Evolutionary conservation across 2,888 invertebrate species (phyloP), one percentile per base, ranked within the genome.

Genomic region (Dinocampus coccinellae): DNA sequence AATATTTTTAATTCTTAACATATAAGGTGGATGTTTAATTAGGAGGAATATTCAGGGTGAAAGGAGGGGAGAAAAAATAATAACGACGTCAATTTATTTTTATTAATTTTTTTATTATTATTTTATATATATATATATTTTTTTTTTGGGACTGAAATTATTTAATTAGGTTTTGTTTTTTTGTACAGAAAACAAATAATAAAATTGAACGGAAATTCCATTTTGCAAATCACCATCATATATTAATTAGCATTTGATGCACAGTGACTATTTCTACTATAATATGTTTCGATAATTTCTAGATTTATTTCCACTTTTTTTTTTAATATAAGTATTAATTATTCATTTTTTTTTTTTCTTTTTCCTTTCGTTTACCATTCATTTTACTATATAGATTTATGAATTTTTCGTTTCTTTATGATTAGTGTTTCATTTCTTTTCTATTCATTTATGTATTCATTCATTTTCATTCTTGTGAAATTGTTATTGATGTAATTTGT

Each of bases 141-240:
- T 20, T 47, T 47, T 47, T 47, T 73, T 80, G 83, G 81, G 83
- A 83, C 79, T 85, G 81, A 85, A 84, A 82, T 82, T 79, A 81
- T 86, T 86, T 86, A 85, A 86, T 86, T 79, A 81, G 82, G 79
- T 83, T 82, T 4, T n/a, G n/a, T n/a, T 83, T 84, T 82, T 84
- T 84, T 85, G 82, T 85, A 85, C 85, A 85, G 82, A 82, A 84
- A 86, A 82, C 82, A 84, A 85, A 47, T 83, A 83, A 81, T 81
- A 85, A 84, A 81, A 85, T 83, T 82, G 78, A 83, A 85, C 83
- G 78, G 83, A 83, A 85, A 84, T 82, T 82, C 20, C 80, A 83
- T 82, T n/a, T 83, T 47, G 82, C 83, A 83, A 85, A 84, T 84
- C 81, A 85, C 83, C 81, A 81, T 83, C 81, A 83, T 84, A 83